Conservation (phyloP, 1,140 invertebrate species). For the Melanaphis sacchari region DNA sequence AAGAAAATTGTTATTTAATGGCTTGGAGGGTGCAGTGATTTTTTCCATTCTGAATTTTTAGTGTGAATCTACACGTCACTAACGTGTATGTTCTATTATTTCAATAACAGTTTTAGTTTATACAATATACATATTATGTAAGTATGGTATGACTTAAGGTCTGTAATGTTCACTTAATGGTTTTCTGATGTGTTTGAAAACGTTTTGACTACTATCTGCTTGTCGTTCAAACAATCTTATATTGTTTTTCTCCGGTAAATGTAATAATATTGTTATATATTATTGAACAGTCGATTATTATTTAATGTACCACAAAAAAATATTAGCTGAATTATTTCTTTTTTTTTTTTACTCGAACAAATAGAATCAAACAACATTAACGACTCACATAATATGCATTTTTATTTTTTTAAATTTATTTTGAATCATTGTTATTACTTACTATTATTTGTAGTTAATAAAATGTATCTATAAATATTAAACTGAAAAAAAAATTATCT, state of each 20-base stretch:
- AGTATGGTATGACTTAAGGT: neutral
- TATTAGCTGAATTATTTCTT: neutral
- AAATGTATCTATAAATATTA: neutral
- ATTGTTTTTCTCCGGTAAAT: neutral
- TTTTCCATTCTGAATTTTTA: neutral
- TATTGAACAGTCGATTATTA: neutral
- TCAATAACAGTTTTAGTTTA: neutral
- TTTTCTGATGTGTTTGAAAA: slow-evolving; percentile 40
- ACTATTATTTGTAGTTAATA: neutral
- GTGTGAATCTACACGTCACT: neutral
- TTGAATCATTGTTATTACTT: neutral
- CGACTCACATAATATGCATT: neutral
- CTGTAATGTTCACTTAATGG: slow-evolving; percentile 21
- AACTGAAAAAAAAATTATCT: neutral
- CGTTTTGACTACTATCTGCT: neutral
- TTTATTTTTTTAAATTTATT: neutral
- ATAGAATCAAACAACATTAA: neutral
- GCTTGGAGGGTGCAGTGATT: neutral
- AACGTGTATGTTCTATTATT: neutral
- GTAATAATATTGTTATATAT: neutral
- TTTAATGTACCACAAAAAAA: neutral
- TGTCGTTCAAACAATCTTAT: neutral
- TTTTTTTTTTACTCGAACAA: neutral
- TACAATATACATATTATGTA: neutral
- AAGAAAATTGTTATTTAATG: slow-evolving; percentile 17